These are phyloP conservation scores for Eonycteris spelaea DNA, from an alignment of 2,113 vertebrate species.

Conservation along the genomic window DNA sequence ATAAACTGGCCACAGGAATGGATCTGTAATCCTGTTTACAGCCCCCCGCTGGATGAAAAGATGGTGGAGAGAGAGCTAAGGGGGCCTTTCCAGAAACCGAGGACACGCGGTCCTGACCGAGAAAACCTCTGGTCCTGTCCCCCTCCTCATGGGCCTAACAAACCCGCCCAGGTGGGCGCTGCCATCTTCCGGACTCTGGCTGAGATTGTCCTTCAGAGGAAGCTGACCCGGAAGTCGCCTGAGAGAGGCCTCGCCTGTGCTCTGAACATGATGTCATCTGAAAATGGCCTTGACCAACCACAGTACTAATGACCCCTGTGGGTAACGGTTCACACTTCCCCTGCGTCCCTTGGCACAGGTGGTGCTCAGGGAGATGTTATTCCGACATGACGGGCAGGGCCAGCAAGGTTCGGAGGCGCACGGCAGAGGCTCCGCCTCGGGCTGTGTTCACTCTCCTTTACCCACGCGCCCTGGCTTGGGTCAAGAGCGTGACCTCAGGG, in stretches of 20 bases:
- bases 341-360: neutral
- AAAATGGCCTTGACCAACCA: neutral
- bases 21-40: neutral
- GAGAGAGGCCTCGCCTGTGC: rapidly evolving
- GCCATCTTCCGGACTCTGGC: neutral
- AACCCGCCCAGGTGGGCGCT: neutral
- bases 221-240: neutral
- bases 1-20: neutral
- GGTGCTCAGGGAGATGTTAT: neutral
- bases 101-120: neutral
- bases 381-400: neutral
- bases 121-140: neutral
- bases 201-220: neutral
- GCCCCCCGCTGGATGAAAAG: neutral
- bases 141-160: neutral
- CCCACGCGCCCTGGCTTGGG: rapidly evolving
- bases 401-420: neutral
- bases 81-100: neutral
- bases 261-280: neutral
- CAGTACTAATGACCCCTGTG: neutral
- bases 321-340: neutral
- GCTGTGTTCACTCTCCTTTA: too few species aligned
- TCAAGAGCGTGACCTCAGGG: neutral
- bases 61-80: neutral
- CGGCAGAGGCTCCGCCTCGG: neutral